These are phyloP conservation scores for Drosophila nigrodunni DNA, from an alignment of 1,140 invertebrate genomes.

Conservation along the genomic window DNA sequence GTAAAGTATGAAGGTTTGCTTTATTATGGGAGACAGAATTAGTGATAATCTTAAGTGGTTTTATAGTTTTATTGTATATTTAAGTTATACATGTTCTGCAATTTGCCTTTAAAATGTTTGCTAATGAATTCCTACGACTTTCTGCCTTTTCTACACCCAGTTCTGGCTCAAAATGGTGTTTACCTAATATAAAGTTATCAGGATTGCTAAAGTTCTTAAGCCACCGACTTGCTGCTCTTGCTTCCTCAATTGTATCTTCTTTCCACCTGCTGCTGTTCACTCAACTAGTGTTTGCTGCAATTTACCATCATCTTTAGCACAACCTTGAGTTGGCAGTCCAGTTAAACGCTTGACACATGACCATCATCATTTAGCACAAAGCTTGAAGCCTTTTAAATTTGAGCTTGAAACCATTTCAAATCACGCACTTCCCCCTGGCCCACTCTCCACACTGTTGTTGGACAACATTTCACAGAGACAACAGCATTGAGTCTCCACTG, in stretches of 20 bases:
- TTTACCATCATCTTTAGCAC: not conserved
- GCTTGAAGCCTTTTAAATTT: slow-evolving; percentile 45
- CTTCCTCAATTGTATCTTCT: not conserved
- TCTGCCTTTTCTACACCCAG: too few species aligned
- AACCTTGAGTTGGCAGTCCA: slow-evolving; percentile 36
- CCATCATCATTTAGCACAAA: slow-evolving; percentile 66
- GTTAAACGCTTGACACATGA: slow-evolving; percentile 69
- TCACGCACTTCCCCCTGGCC: slow-evolving; percentile 12
- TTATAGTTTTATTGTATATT: too few species aligned
- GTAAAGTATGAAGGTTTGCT: too few species aligned
- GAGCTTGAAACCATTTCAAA: slow-evolving; percentile 70
- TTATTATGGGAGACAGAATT: too few species aligned
- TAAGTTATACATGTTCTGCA: not conserved
- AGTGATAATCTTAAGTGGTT: too few species aligned
- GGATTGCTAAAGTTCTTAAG: too few species aligned
- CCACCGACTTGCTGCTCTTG: too few species aligned
- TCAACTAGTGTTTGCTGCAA: slow-evolving; percentile 6
- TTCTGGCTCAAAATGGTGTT: too few species aligned
- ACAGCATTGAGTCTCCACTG: not conserved
- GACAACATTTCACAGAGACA: slow-evolving; percentile 6
- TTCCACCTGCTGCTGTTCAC: not conserved
- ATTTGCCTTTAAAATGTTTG: too few species aligned
- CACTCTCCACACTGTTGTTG: not conserved
- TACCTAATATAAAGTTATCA: too few species aligned
- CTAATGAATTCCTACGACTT: too few species aligned